phyloP scores from a whole-genome alignment of 2,797 vertebrate species.

The Thamnophis elegans region DNA sequence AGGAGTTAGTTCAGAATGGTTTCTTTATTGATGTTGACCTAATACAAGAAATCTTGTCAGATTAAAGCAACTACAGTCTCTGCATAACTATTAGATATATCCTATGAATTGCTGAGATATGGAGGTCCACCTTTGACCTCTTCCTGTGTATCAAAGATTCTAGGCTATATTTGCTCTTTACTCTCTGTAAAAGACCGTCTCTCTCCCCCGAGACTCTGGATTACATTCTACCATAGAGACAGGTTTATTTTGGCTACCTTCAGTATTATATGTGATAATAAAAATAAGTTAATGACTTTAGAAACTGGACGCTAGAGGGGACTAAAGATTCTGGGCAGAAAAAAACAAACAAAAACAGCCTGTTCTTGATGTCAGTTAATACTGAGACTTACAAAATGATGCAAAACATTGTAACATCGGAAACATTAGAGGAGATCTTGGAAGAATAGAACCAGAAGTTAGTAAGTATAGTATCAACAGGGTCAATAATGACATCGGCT shows the following conservation, averaged over 20 bases:
- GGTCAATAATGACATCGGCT: too few species aligned
- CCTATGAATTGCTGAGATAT: background rate
- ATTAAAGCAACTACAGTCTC: background rate
- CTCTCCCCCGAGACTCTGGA: background rate
- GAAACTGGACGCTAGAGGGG: too few species aligned
- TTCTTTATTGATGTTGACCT: background rate
- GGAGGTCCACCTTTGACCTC: background rate
- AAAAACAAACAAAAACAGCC: background rate
- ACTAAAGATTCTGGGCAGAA: background rate
- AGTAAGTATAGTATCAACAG: too few species aligned
- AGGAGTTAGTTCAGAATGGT: background rate
- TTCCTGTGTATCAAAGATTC: background rate
- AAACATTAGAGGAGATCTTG: background rate
- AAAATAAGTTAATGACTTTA: background rate
- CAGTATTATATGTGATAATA: background rate
- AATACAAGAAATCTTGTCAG: background rate
- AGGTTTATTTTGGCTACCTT: background rate
- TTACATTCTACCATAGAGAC: background rate
- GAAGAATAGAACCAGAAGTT: background rate
- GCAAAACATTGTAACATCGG: background rate
- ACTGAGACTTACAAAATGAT: background rate
- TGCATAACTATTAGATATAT: background rate
- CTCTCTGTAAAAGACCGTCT: background rate
- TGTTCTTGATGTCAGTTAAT: background rate
- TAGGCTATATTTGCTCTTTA: background rate